Evolutionary conservation across 2,888 invertebrate genomes (phyloP), one percentile per base, ranked within the genome.

Genomic region (Drosophila recens): DNA sequence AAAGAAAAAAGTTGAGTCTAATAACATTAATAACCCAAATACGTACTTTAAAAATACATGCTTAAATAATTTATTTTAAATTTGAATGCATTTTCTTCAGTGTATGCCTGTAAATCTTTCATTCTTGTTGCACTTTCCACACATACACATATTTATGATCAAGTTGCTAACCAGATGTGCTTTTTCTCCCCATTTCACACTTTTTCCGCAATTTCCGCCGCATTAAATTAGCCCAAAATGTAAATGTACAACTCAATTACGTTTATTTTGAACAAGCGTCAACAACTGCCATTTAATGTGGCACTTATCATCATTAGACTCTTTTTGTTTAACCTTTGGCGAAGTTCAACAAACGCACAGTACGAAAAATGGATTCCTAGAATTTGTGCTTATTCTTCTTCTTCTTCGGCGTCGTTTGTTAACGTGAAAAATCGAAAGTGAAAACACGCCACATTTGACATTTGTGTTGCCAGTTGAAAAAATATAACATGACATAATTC

Each of bases 391-490:
- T 20, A 3, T 30, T 30, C 17, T 11, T 30, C 8, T 30, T 30
- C 30, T 45, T 45, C 36, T 30, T 17, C 38, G 23, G 10, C n/a
- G 17, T 33, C 23, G 23, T 33, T 8, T 40, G 23, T 33, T 23
- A 63, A 36, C 36, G 53, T 38, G 52, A 67, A 70, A 70, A 79
- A 87, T 70, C 79, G 82, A 85, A 85, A 82, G 72, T 71, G 63
- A 67, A 77, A 75, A 78, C 85, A 85, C 89, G 89, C 85, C 77
- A 87, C 85, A 58, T 85, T 82, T 87, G 86, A 79, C 87, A 82
- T 86, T 79, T 82, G 69, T 30, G 61, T 54, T 53, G n/a, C 8
- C 53, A 8, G 57, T 72, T 71, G 64, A 46, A 76, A 46, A 76
- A 76, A 81, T 71, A 63, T 52, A 53, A 46, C 57, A 84, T 84